These are phyloP conservation scores for Cydia fagiglandana DNA, from an alignment of 1,140 invertebrate genomes.

Conservation along the genomic window DNA sequence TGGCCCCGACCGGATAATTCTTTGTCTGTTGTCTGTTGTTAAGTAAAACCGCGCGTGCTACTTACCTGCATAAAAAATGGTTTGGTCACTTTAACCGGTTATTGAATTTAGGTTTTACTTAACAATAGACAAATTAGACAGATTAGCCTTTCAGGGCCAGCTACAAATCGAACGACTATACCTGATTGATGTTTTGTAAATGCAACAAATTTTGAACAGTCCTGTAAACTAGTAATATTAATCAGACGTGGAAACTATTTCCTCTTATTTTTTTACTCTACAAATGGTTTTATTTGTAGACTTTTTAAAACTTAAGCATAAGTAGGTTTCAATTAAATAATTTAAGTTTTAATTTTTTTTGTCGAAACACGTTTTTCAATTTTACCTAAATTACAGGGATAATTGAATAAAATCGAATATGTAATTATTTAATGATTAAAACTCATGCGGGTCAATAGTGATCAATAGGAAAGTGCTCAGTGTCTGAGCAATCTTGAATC, in stretches of 20 bases:
- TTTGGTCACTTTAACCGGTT: no score
- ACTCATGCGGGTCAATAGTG: conserved; percentile 19
- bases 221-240: conserved; percentile 16
- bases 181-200: conserved; percentile 36
- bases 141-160: no score
- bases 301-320: conserved; percentile 66
- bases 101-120: no score
- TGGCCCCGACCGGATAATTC: no score
- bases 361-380: conserved; percentile 39
- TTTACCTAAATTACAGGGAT: conserved; percentile 41
- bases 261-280: conserved; percentile 77
- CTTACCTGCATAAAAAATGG: no score
- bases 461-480: not conserved
- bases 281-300: conserved; percentile 77
- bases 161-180: no score
- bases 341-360: conserved; percentile 53
- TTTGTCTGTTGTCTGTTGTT: no score
- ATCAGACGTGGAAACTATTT: conserved; percentile 56
- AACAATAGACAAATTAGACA: no score
- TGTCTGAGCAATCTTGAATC: not conserved
- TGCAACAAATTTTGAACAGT: conserved; percentile 40
- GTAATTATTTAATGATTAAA: conserved; percentile 23
- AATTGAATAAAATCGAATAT: conserved; percentile 35
- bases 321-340: conserved; percentile 66
- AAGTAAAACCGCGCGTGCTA: no score